phyloP scores from a whole-genome alignment of 2,797 vertebrate genomes.

The Vultur gryphus region DNA sequence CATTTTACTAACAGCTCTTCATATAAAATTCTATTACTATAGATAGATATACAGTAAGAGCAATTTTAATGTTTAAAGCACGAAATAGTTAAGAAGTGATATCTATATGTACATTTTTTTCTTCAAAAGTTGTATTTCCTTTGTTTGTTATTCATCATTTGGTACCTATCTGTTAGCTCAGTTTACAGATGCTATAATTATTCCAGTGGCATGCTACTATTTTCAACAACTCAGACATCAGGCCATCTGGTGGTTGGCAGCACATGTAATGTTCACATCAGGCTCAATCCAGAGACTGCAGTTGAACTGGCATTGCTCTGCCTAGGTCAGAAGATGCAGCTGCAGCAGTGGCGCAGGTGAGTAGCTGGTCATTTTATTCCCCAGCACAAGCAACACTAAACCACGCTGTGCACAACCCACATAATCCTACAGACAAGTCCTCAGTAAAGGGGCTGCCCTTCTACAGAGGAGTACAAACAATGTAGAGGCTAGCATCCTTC shows the following conservation, averaged over 20 bases:
- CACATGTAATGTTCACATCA: neutral
- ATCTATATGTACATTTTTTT: neutral
- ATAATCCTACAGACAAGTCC: neutral
- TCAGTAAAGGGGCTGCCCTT: neutral
- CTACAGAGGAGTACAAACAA: neutral
- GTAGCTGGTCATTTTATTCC: neutral
- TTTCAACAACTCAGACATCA: constrained; percentile 18
- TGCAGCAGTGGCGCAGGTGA: neutral
- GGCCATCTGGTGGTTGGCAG: neutral
- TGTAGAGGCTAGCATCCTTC: neutral
- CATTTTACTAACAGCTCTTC: neutral
- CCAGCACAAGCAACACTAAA: neutral
- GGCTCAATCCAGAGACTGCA: neutral
- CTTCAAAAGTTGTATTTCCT: neutral
- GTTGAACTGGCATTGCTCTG: neutral
- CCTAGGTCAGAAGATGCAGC: neutral
- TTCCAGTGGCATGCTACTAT: constrained; percentile 18
- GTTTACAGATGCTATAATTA: constrained; percentile 36
- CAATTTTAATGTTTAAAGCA: neutral
- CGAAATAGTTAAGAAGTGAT: neutral
- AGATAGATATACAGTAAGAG: neutral
- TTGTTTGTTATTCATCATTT: neutral
- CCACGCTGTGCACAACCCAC: neutral
- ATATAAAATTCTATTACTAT: neutral
- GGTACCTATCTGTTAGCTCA: neutral